phyloP scores from a whole-genome alignment of 2,797 vertebrate genomes.

The Cephalopachus bancanus region DNA sequence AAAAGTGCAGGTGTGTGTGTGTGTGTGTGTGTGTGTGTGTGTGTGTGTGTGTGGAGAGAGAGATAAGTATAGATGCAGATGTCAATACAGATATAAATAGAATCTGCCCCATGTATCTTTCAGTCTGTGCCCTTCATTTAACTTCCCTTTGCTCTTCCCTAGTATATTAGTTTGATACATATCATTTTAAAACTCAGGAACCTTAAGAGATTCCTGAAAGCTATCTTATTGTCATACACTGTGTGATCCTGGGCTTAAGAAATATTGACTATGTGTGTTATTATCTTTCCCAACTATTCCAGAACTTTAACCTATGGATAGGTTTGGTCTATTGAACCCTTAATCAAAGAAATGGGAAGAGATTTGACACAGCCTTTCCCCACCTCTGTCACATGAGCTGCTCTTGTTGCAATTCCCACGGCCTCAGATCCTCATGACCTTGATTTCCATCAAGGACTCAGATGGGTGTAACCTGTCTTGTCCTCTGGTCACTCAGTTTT shows the following conservation, averaged over 20 bases:
- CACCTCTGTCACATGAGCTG: background rate
- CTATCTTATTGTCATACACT: background rate
- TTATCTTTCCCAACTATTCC: background rate
- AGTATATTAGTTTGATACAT: background rate
- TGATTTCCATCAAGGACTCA: background rate
- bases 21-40: background rate
- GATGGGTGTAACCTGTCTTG: background rate
- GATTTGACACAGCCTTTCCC: background rate
- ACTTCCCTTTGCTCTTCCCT: slow-evolving; percentile 5
- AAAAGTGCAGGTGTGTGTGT: background rate
- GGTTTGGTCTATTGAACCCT: background rate
- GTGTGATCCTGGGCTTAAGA: background rate
- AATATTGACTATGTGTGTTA: background rate
- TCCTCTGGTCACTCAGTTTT: background rate
- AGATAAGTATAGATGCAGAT: background rate
- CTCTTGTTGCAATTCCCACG: background rate
- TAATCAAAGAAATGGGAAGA: background rate
- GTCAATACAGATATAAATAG: background rate
- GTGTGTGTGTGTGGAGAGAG: background rate
- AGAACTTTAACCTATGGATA: background rate
- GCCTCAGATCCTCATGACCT: background rate
- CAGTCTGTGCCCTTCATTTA: background rate
- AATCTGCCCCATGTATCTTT: background rate
- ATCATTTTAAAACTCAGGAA: background rate
- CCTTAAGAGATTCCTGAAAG: background rate